phyloP scores from a whole-genome alignment of 2,888 invertebrate species.

The Smittia aterrima region DNA sequence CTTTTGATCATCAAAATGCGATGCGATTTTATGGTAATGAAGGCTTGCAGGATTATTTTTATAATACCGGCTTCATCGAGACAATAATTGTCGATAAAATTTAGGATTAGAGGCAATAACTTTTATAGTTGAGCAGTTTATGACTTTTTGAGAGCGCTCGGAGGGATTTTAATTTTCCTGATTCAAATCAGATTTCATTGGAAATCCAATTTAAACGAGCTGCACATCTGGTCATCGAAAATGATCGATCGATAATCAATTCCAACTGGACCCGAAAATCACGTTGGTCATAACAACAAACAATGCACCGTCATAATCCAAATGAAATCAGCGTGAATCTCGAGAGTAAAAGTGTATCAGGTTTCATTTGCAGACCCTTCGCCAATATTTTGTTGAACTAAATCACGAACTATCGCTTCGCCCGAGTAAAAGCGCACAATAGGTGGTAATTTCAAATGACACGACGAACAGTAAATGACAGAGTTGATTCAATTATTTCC shows the following conservation, averaged over 20 bases:
- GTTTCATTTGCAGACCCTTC: not conserved
- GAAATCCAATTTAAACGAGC: too few relatives aligned
- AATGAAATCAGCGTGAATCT: not conserved
- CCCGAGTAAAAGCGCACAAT: slow-evolving; percentile 20
- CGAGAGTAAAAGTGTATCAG: slow-evolving; percentile 7
- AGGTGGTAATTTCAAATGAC: slow-evolving; percentile 28
- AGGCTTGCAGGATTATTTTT: not conserved
- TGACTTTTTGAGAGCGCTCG: too few relatives aligned
- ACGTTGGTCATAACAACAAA: not conserved
- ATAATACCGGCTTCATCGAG: not conserved
- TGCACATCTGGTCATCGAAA: not conserved
- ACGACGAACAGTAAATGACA: not conserved
- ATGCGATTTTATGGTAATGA: not conserved
- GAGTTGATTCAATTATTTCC: slow-evolving; percentile 4
- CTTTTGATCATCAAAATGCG: not conserved
- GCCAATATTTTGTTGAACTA: too few relatives aligned
- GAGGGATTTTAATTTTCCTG: too few relatives aligned
- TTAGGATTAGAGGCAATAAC: slow-evolving; percentile 1
- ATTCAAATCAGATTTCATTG: too few relatives aligned
- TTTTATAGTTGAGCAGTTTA: too few relatives aligned
- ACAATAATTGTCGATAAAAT: not conserved
- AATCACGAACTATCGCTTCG: too few relatives aligned
- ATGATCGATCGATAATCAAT: not conserved
- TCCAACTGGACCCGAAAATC: not conserved
- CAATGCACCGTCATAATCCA: not conserved